A percentile compares a stretch with the other conserved stretches of the same genome.
Conservation (phyloP, 1,140 invertebrate genomes). For the Drosophila navojoa region DNA sequence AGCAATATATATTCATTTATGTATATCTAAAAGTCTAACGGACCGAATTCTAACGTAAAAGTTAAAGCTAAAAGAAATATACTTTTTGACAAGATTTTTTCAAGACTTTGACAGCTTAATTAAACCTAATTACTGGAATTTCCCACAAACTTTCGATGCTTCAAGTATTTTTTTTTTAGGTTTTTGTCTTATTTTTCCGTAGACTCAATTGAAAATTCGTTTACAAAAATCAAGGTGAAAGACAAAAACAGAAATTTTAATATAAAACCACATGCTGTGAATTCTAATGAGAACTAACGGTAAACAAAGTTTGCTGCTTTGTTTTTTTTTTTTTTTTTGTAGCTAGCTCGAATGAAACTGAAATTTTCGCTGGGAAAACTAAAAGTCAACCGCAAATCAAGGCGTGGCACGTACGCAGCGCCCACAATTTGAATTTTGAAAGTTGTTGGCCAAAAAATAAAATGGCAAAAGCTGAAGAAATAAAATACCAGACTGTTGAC, state of each 20-base stretch:
- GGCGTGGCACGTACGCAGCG: slow-evolving; percentile 52
- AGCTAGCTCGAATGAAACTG: slow-evolving; percentile 4
- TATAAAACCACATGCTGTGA: slow-evolving; percentile 35
- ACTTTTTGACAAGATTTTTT: background rate
- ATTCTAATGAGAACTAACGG: slow-evolving; percentile 39
- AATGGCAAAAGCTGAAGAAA: background rate
- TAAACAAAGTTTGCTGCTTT: slow-evolving; percentile 17
- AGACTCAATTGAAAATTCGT: slow-evolving; percentile 40
- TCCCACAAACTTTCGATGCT: background rate
- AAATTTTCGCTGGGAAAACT: slow-evolving; percentile 31
- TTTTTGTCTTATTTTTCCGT: background rate
- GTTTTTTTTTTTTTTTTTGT: background rate
- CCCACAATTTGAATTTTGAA: slow-evolving; percentile 58
- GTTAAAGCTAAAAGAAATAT: background rate
- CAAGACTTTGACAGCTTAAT: slow-evolving; percentile 2
- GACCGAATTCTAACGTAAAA: background rate
- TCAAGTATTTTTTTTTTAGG: background rate
- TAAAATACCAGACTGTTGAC: slow-evolving; percentile 49
- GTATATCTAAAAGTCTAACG: background rate
- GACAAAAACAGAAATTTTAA: slow-evolving; percentile 1
- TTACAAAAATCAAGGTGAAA: slow-evolving; percentile 5
- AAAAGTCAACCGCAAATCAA: slow-evolving; percentile 40
- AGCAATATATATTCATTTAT: background rate
- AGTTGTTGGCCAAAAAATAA: slow-evolving; percentile 27
- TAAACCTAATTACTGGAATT: background rate